Percentiles rank a stretch among this genome's conserved stretches.
Conservation (phyloP, 2,797 vertebrate genomes). For the Australoheros facetus region DNA sequence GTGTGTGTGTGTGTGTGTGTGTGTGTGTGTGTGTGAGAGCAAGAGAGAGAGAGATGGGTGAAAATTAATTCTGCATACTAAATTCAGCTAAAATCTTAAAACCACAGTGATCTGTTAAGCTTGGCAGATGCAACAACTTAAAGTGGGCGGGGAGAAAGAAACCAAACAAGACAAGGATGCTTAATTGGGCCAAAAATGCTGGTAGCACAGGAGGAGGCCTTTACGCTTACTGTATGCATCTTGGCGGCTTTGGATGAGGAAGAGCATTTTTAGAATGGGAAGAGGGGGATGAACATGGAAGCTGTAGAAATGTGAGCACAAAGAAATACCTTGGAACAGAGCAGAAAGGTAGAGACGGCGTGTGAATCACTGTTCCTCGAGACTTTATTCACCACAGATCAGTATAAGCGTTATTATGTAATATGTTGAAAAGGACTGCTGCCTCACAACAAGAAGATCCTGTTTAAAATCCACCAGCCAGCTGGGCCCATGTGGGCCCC, state of each 20-base stretch:
- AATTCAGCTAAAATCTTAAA: conserved; percentile 12
- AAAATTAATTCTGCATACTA: conserved; percentile 27
- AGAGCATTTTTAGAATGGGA: conserved; percentile 13
- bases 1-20: not conserved
- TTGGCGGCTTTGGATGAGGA: conserved; percentile 3
- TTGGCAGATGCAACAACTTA: conserved; percentile 1
- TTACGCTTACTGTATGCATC: conserved; percentile 10
- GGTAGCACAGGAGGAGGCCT: conserved; percentile 21
- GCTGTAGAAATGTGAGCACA: not conserved
- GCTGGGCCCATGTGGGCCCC: too few relatives aligned
- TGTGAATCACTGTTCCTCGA: not conserved
- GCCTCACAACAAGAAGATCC: too few relatives aligned
- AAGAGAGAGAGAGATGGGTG: not conserved
- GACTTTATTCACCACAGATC: not conserved
- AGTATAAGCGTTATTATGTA: not conserved
- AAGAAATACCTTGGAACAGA: not conserved
- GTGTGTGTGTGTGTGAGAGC: not conserved
- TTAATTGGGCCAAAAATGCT: conserved; percentile 54
- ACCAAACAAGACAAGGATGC: conserved; percentile 16
- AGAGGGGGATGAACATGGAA: not conserved
- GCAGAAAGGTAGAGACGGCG: not conserved
- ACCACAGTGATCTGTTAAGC: not conserved
- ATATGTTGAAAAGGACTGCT: not conserved
- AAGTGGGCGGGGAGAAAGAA: conserved; percentile 11
- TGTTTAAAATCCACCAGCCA: too few relatives aligned